A percentile compares a stretch with the other conserved stretches of the same genome.
phyloP scores from a whole-genome alignment of 2,113 vertebrate genomes.

The Mesocricetus auratus region DNA sequence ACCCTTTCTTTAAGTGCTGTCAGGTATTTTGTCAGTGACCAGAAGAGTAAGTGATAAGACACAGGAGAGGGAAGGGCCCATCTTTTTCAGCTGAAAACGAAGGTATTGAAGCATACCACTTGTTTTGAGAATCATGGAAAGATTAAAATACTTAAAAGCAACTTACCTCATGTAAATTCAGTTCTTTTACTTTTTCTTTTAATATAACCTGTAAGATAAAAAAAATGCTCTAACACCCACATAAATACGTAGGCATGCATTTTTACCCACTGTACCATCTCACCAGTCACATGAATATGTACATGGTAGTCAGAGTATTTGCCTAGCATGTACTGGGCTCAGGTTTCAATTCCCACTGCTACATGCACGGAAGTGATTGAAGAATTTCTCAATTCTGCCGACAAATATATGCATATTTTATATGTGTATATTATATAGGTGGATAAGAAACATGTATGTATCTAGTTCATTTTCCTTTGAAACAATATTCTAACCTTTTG shows the following conservation, averaged over 20 bases:
- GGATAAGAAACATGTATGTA: not conserved
- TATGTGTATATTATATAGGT: not conserved
- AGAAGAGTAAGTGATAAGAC: not conserved
- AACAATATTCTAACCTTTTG: slow-evolving; percentile 22
- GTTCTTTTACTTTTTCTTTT: slow-evolving; percentile 99
- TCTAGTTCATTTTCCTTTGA: slow-evolving; percentile 8
- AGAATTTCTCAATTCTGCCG: slow-evolving; percentile 59
- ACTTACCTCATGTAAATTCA: slow-evolving; percentile 98
- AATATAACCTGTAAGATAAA: slow-evolving; percentile 95
- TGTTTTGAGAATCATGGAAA: slow-evolving; percentile 55
- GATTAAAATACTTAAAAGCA: not conserved
- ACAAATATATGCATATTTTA: slow-evolving; percentile 49
- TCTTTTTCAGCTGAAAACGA: slow-evolving; percentile 44
- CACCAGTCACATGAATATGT: not conserved
- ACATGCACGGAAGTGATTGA: not conserved
- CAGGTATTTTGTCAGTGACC: not conserved
- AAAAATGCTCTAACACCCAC: slow-evolving; percentile 54
- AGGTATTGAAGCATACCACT: slow-evolving; percentile 24
- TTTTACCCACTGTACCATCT: not conserved
- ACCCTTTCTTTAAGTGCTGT: not conserved
- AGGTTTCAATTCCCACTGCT: not conserved
- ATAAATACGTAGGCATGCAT: slow-evolving; percentile 2
- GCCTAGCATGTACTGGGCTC: no score
- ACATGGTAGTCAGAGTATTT: not conserved
- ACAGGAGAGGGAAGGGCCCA: not conserved